A percentile compares a stretch with the other conserved stretches of the same genome.
phyloP scores from a whole-genome alignment of 1,140 invertebrate species.

The Bombus affinis region DNA sequence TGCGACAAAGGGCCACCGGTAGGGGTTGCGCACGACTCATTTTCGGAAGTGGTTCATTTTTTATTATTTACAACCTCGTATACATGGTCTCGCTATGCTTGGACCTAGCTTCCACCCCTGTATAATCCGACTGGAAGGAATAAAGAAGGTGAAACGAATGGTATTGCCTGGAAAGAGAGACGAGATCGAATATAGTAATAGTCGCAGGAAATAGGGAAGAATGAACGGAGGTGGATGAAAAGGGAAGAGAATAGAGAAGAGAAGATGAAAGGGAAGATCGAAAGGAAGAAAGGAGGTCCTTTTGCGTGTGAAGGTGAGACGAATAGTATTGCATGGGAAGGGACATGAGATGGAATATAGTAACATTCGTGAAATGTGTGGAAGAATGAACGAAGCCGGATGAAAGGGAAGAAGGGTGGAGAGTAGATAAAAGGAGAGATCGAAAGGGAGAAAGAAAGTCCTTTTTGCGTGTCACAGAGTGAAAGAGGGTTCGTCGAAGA shows the following conservation, averaged over 20 bases:
- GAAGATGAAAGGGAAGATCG: neutral
- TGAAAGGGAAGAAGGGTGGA: neutral
- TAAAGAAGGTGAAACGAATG: neutral
- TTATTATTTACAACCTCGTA: slow-evolving; percentile 55
- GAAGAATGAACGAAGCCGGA: too few relatives aligned
- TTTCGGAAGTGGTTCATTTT: slow-evolving; percentile 62
- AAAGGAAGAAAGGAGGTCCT: neutral
- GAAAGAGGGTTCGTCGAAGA: slow-evolving; percentile 11
- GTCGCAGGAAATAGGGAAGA: neutral
- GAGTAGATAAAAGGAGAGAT: neutral
- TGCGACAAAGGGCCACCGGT: slow-evolving; percentile 33
- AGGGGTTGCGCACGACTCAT: slow-evolving; percentile 53
- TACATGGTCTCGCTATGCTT: neutral
- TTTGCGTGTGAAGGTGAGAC: neutral
- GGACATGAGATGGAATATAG: neutral
- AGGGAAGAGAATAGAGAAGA: neutral
- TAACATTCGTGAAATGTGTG: neutral
- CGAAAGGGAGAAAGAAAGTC: neutral
- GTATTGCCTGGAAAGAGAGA: neutral
- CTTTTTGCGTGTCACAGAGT: slow-evolving; percentile 22
- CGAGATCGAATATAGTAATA: neutral
- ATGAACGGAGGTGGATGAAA: neutral
- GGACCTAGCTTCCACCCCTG: neutral
- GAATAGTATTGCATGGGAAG: too few relatives aligned
- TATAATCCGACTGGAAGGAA: neutral